Evolutionary conservation across 2,797 vertebrate genomes (phyloP).

Genomic region (Tinamus major): DNA sequence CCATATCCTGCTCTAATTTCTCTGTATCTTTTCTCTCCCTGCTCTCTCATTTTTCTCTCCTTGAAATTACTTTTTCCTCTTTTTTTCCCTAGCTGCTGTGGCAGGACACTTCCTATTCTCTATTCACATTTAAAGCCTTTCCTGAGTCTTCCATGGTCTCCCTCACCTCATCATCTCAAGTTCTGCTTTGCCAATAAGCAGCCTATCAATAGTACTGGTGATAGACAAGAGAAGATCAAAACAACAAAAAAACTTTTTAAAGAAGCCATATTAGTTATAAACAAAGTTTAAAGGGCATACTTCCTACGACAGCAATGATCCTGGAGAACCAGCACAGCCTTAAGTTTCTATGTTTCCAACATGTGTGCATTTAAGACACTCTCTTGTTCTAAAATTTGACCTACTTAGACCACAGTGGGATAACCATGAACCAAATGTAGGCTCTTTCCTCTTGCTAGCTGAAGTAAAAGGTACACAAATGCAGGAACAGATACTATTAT

Average conservation of each 20-base stretch:
- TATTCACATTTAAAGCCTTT: not conserved
- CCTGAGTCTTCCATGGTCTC: not conserved
- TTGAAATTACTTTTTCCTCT: not conserved
- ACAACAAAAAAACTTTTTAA: not conserved
- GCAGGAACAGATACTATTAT: not conserved
- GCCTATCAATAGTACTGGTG: not conserved
- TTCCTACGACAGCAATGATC: not conserved
- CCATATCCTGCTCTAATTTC: not conserved
- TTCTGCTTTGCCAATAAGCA: not conserved
- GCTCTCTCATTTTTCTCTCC: not conserved
- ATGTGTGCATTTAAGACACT: not conserved
- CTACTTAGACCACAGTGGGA: not conserved
- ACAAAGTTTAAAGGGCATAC: not conserved
- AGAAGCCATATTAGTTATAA: not conserved
- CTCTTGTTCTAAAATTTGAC: not conserved
- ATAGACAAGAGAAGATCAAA: not conserved
- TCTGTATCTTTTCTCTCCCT: not conserved
- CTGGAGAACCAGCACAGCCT: not conserved
- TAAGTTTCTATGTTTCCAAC: not conserved
- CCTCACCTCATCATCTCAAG: not conserved
- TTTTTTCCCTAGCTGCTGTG: not conserved
- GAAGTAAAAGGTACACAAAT: not conserved
- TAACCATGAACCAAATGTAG: not conserved
- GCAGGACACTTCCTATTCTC: not conserved
- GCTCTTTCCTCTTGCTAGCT: not conserved